phyloP scores from a whole-genome alignment of 2,888 invertebrate genomes.

The Coelinius sp. region DNA sequence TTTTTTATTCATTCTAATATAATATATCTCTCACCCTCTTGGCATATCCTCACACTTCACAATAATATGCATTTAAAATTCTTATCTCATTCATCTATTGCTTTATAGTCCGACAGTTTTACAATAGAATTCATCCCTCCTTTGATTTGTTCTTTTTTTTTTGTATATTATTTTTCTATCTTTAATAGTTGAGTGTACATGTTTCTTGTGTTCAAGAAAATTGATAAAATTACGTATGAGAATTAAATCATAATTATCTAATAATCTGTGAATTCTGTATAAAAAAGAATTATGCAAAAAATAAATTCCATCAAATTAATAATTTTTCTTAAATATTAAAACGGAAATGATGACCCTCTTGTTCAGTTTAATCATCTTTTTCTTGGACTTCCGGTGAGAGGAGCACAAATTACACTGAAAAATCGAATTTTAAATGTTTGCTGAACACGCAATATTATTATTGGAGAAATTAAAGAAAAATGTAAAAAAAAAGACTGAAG shows the following conservation, averaged over 20 bases:
- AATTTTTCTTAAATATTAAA: neutral
- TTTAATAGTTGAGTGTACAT: neutral
- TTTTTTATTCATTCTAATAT: conserved; percentile 53
- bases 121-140: neutral
- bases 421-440: neutral
- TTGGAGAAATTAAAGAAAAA: conserved; percentile 1
- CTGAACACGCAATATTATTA: neutral
- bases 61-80: conserved; percentile 5
- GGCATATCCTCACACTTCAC: conserved; percentile 15
- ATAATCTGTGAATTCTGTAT: too few species aligned
- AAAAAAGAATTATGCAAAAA: too few species aligned
- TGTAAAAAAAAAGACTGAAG: neutral
- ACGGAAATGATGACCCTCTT: neutral
- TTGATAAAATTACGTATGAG: neutral
- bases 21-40: conserved; percentile 37
- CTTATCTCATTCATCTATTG: conserved; percentile 17
- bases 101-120: neutral
- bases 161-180: neutral
- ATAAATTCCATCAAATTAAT: too few species aligned
- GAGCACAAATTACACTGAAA: neutral
- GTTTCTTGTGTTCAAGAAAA: neutral
- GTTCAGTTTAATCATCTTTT: neutral
- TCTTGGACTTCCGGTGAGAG: neutral
- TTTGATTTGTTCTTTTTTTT: neutral
- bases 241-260: neutral